Conservation (phyloP, 2,888 invertebrate species). For the Orthosia cruda region DNA sequence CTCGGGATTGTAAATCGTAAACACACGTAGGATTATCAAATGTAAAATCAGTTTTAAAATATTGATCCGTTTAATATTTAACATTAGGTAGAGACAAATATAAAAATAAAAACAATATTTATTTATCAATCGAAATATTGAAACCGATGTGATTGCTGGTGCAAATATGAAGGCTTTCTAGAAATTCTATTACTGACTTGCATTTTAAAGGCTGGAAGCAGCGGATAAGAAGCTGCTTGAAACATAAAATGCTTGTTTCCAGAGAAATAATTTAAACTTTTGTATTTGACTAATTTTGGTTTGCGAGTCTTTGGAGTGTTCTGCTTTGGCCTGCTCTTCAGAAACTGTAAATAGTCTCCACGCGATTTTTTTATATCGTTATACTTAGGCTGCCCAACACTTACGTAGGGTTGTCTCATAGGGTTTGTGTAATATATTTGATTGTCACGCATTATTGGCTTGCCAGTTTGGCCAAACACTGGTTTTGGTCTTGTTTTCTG, state of each 20-base stretch:
- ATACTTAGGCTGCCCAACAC: neutral
- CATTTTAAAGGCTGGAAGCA: constrained; percentile 53
- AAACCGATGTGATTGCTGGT: constrained; percentile 78
- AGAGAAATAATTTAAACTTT: constrained; percentile 65
- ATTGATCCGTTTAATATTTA: constrained; percentile 31
- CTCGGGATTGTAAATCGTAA: constrained; percentile 69
- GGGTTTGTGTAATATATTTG: constrained; percentile 15
- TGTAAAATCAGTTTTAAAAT: constrained; percentile 55
- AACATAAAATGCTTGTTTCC: constrained; percentile 66
- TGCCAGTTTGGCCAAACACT: constrained; percentile 10
- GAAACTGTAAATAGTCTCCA: constrained; percentile 43
- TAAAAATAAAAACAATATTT: constrained; percentile 13
- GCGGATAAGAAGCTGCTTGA: constrained; percentile 62
- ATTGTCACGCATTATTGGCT: constrained; percentile 9
- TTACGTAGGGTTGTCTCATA: neutral
- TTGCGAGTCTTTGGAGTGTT: constrained; percentile 11
- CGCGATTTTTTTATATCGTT: constrained; percentile 8
- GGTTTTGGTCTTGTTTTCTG: neutral
- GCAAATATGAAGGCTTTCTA: constrained; percentile 77
- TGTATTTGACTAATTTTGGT: constrained; percentile 57
- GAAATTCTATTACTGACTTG: constrained; percentile 48
- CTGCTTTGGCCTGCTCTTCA: constrained; percentile 38
- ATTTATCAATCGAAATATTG: constrained; percentile 75
- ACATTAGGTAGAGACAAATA: constrained; percentile 9
- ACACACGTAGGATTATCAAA: constrained; percentile 70